Base-by-base conservation (phyloP, 2,113 vertebrate genomes). In the Rissa tridactyla region DNA sequence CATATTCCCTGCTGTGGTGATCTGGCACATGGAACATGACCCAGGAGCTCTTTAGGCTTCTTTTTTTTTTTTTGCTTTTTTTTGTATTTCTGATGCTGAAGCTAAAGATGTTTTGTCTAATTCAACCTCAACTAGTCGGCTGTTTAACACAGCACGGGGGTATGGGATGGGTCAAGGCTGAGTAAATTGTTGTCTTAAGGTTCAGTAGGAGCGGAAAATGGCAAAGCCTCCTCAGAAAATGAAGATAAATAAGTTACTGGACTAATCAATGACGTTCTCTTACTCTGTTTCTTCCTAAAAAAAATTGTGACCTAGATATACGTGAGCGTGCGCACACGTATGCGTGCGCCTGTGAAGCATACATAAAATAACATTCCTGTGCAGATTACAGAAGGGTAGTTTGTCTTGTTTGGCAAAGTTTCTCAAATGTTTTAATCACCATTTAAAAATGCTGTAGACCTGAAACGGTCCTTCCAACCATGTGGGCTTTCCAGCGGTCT, bases 321-420 rank as follows among this genome's bases (percentile, higher is more conserved):
- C 2, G 13, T 55, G 55, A 49, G 69, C 3, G 1, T 34, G 40
- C 17, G 52, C 13, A 21, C 36, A 22, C 13, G 21, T 58, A n/a
- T 84, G 85, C 16, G 1, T 11, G 62, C 3, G 32, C 90, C 47
- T 71, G n/a, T 80, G 75, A 85, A 57, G 58, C 76, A 69, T 49
- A 70, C 86, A 27, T 81, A 80, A 82, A 92, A 62, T 88, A 90
- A 66, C 94, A 92, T 92, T 94, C 86, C 95, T 76, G 69, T 65
- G 94, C 88, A 84, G 86, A 91, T 93, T 88, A 78, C 32, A 55
- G 65, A 51, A 65, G 51, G 42, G 86, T 19, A 84, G 77, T 91
- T 92, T 65, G 69, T 91, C 88, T 92, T 69, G 68, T 86, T 91
- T 84, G 86, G 52, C 83, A 91, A 89, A 94, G 65, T 65, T 83